A percentile compares a stretch with the other conserved stretches of the same genome.
Evolutionary conservation across 2,113 vertebrate species (phyloP).

Genomic region (Trinectes maculatus): DNA sequence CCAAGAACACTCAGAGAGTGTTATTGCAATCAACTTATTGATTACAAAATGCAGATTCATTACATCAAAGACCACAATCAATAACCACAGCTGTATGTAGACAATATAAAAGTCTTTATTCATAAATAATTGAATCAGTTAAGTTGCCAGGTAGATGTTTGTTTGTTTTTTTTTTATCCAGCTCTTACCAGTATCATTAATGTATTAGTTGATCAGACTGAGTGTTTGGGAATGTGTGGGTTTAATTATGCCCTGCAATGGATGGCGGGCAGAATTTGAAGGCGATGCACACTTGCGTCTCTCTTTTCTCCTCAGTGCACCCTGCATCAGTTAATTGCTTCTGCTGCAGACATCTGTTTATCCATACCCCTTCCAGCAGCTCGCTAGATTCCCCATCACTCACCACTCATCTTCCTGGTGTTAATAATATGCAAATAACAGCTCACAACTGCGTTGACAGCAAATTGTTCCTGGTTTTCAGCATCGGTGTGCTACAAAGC

Average conservation of each 20-base stretch:
- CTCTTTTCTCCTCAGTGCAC: too few relatives aligned
- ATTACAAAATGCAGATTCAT: constrained; percentile 35
- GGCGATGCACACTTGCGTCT: not conserved
- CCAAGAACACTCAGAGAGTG: constrained; percentile 4
- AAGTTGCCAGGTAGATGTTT: not conserved
- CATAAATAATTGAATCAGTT: constrained; percentile 49
- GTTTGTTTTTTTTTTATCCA: not conserved
- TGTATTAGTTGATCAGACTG: not conserved
- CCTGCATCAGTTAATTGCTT: not conserved
- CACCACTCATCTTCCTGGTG: constrained; percentile 7
- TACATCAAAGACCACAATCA: constrained; percentile 48
- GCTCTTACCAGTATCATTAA: constrained; percentile 14
- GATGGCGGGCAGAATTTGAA: too few relatives aligned
- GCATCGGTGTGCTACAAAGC: constrained; percentile 11
- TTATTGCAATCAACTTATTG: constrained; percentile 36
- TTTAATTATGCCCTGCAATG: not conserved
- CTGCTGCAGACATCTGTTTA: not conserved
- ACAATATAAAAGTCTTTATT: constrained; percentile 68
- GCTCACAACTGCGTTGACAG: constrained; percentile 11
- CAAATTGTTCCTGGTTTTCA: constrained; percentile 10
- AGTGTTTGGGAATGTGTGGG: not conserved
- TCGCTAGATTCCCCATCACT: not conserved
- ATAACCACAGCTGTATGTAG: constrained; percentile 43
- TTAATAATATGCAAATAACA: constrained; percentile 22
- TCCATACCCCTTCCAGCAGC: not conserved